Evolutionary conservation across 2,113 vertebrate genomes (phyloP), one percentile per base, ranked within the genome.

Genomic region (Grantiella picta): DNA sequence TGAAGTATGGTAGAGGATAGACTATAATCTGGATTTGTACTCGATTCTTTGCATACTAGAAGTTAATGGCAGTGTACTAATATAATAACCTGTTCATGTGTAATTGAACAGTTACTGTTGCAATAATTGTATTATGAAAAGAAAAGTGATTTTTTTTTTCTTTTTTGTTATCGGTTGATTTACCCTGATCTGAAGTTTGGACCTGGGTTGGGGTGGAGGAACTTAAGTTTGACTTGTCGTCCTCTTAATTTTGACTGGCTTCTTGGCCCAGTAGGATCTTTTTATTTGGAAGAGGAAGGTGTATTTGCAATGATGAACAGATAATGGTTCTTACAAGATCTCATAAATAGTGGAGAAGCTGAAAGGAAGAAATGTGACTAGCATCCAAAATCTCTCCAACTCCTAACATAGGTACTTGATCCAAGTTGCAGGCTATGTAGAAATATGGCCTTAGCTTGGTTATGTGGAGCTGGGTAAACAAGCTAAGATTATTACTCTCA

Each of bases 341-440:
- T 92, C 19, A 23, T 45, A 70, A 57, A 35, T 22, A 25, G 15
- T 52, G 63, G 56, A 78, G 35, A 44, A 82, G 9, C 15, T 33
- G 27, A 15, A 57, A 75, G 47, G 42, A 82, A 84, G 50, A 73
- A 84, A 35, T 19, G 31, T 69, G 40, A 3, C 22, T 66, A 27
- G 54, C 15, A 60, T 86, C 36, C 24, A 63, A 6, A 9, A 29
- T 82, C 25, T 78, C 36, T 68, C 16, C 23, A 73, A 63, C 50
- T 89, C 18, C 21, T 24, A n/a, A 33, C 1, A 14, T 40, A 38
- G 53, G 24, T 70, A 15, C 31, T 60, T n/a, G 38, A 25, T 64
- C 36, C 47, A 10, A 35, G 29, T 73, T 15, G 11, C 20, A 56
- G 42, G 56, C 65, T 59, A 2, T 0, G 0, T 3, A 40, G 61